Percentiles rank a stretch among this genome's conserved stretches.
Conservation (phyloP, 2,797 vertebrate genomes). For the Delichon dasypus region DNA sequence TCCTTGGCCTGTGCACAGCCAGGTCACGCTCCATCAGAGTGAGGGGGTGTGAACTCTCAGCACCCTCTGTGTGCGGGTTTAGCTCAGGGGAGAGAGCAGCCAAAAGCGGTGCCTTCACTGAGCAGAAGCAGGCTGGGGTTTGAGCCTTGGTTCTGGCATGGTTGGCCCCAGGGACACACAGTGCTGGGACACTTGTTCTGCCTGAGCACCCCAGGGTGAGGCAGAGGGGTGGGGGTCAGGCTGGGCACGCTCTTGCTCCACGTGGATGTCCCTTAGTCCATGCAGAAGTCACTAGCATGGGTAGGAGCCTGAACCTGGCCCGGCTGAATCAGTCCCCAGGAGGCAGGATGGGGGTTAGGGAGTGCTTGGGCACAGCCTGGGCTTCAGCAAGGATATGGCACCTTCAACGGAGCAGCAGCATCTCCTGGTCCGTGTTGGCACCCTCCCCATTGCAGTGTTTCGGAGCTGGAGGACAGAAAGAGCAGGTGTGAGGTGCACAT, state of each 20-base stretch:
- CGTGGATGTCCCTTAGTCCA: background rate
- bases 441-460: background rate
- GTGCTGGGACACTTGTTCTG: background rate
- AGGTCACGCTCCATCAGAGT: background rate
- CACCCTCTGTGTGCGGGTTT: background rate
- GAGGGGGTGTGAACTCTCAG: background rate
- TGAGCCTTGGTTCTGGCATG: background rate
- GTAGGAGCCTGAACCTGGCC: background rate
- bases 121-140: background rate
- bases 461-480: background rate
- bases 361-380: background rate
- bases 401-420: background rate
- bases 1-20: background rate
- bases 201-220: background rate
- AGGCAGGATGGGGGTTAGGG: background rate
- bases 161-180: accelerated
- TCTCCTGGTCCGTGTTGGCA: background rate
- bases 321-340: background rate
- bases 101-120: background rate
- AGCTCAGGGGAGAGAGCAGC: background rate
- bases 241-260: background rate
- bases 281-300: accelerated
- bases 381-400: background rate
- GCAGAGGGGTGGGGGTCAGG: background rate
- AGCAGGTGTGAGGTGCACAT: background rate